A percentile compares a stretch with the other conserved stretches of the same genome.
Evolutionary conservation across 2,797 vertebrate species (phyloP).

Genomic region (Sebastes diploproa): DNA sequence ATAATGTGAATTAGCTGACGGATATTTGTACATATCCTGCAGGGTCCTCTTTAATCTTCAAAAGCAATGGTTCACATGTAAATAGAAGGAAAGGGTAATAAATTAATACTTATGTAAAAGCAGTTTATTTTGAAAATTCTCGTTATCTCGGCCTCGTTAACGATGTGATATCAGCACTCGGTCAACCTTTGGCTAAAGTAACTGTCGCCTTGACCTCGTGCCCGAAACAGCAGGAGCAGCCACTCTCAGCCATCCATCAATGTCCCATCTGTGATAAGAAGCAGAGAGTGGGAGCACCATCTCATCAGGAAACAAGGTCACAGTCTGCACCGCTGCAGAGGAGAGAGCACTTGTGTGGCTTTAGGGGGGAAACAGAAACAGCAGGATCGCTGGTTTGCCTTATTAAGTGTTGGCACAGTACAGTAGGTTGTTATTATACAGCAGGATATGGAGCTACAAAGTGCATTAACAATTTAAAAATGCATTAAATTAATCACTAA

Average conservation of each 20-base stretch:
- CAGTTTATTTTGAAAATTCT: not conserved
- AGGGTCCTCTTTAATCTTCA: conserved; percentile 61
- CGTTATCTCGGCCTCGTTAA: not conserved
- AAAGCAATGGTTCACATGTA: conserved; percentile 48
- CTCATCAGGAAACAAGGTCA: conserved; percentile 76
- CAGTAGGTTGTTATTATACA: not conserved
- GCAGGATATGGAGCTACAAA: not conserved
- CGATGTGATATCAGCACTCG: conserved; percentile 19
- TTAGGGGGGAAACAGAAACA: conserved; percentile 31
- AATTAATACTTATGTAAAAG: conserved; percentile 34
- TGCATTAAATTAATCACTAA: not conserved
- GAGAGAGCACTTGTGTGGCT: conserved; percentile 28
- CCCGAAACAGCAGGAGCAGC: conserved; percentile 39
- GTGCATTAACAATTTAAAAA: not conserved
- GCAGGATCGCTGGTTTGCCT: not conserved
- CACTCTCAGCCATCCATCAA: conserved; percentile 68
- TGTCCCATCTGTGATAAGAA: conserved; percentile 72
- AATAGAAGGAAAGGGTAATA: conserved; percentile 31
- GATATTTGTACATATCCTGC: conserved; percentile 58
- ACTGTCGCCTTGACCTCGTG: conserved; percentile 61
- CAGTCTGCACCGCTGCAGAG: conserved; percentile 45
- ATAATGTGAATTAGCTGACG: conserved; percentile 68
- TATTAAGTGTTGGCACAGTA: not conserved
- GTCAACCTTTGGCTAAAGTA: conserved; percentile 50
- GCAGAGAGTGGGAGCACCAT: conserved; percentile 53